These are phyloP conservation scores for Orthonychiurus folsomi DNA, from an alignment of 2,888 invertebrate genomes.

Conservation along the genomic window DNA sequence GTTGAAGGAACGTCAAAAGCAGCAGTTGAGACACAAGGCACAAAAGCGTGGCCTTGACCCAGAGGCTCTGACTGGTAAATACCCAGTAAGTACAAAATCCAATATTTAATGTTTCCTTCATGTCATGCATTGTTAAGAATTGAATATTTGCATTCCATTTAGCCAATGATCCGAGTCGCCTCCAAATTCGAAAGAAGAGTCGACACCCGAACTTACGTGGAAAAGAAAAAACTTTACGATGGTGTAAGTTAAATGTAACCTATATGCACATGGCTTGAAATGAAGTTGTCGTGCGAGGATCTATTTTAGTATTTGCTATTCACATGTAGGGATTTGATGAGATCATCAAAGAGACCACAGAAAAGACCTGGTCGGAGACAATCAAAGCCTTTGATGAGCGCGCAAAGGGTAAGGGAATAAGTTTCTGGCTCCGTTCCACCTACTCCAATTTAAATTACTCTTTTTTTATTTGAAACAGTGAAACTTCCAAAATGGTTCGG, in stretches of 20 bases:
- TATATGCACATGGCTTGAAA: no score
- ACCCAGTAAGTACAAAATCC: constrained; percentile 75
- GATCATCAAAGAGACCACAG: constrained; percentile 68
- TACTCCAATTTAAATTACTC: no score
- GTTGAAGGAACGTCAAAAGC: constrained; percentile 96
- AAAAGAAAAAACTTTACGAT: constrained; percentile 92
- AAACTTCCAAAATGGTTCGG: no score
- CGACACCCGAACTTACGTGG: constrained; percentile 91
- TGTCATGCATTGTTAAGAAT: no score
- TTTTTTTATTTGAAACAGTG: no score
- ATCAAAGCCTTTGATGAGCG: constrained; percentile 78
- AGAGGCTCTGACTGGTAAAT: constrained; percentile 91
- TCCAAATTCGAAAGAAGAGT: constrained; percentile 98
- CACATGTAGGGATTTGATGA: constrained; percentile 75
- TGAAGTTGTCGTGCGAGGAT: no score
- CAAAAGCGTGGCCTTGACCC: constrained; percentile 93
- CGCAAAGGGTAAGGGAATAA: constrained; percentile 67
- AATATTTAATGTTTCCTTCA: no score
- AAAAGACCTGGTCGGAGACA: constrained; percentile 81
- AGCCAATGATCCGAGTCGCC: constrained; percentile 98
- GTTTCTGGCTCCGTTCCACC: no score
- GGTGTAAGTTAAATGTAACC: no score
- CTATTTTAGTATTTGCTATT: no score
- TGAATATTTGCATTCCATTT: constrained; percentile 42
- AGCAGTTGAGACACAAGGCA: constrained; percentile 95